phyloP scores from a whole-genome alignment of 2,888 invertebrate genomes.

The Drosophila nr. fundita region DNA sequence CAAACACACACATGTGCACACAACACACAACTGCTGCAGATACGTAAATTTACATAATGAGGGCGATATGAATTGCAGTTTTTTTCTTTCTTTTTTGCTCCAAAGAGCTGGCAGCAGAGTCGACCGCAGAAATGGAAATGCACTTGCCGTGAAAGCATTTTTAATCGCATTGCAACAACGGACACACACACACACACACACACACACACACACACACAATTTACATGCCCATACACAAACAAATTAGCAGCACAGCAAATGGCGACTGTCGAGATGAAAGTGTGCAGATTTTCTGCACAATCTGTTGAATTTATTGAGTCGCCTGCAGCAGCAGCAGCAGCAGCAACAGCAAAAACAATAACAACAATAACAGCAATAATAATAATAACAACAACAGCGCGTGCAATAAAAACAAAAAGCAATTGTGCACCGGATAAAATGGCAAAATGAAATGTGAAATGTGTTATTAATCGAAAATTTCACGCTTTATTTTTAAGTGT shows the following conservation, averaged over 20 bases:
- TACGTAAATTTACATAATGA: constrained; percentile 53
- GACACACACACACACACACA: constrained; percentile 1
- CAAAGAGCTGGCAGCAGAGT: constrained; percentile 17
- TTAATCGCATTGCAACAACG: constrained; percentile 71
- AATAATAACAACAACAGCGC: constrained; percentile 30
- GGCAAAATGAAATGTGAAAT: constrained; percentile 68
- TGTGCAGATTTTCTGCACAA: constrained; percentile 68
- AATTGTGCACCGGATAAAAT: constrained; percentile 61
- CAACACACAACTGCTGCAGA: constrained; percentile 14
- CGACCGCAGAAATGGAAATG: constrained; percentile 78
- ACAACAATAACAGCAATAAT: constrained; percentile 38
- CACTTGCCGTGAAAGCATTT: constrained; percentile 81
- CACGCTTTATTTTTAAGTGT: constrained; percentile 80
- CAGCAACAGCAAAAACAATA: constrained; percentile 20
- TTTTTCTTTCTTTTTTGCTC: constrained; percentile 12
- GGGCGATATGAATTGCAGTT: constrained; percentile 53
- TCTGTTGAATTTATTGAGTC: constrained; percentile 77
- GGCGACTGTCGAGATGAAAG: constrained; percentile 60
- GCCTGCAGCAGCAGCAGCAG: constrained; percentile 38
- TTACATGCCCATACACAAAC: constrained; percentile 8
- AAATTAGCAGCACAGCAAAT: constrained; percentile 43
- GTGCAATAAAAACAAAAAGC: constrained; percentile 43
- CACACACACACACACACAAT: not conserved
- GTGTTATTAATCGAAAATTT: constrained; percentile 79
- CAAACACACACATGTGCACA: not conserved